Base-by-base conservation (phyloP, 2,888 invertebrate species). In the Junonia oenone region DNA sequence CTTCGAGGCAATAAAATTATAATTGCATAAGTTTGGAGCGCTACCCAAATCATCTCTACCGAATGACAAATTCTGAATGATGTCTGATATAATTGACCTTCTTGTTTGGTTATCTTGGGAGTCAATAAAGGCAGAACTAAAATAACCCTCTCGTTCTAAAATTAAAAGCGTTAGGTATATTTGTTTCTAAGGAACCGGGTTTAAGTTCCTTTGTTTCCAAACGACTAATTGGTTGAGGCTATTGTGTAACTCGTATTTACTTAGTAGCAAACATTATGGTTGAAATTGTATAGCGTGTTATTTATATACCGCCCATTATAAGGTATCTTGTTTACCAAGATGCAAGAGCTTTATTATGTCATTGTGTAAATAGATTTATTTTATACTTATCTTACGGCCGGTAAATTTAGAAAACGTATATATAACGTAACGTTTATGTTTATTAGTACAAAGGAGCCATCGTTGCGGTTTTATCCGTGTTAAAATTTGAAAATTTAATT, bases 171-270 rank as follows among this genome's bases (percentile, higher is more conserved):
- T 52, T 19, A n/a, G n/a, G n/a, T n/a, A 46, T 38, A 46, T 26
- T 13, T 45, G 11, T 15, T 17, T 22, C 31, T 33, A 9, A 26
- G 51, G 51, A 45, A 52, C 15, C 51, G 37, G 45, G 45, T 15
- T 14, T 37, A 6, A 37, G 35, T 45, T 52, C 35, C 26, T 29
- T 47, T 19, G 11, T 47, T 27, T 45, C 33, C 33, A 11, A n/a
- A 45, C 45, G n/a, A 37, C 45, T 37, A 37, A 26, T 35, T n/a
- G 3, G 9, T 40, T 14, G 35, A 35, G 5, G 35, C n/a, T 17
- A 40, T 40, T 19, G 11, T 9, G 38, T 17, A 38, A 38, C 15
- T 38, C 4, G 11, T 17, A 19, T 38, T 38, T 11, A 38, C 38
- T 17, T 17, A 9, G 17, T 31, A n/a, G 11, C 11, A 40, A 38